Conservation (phyloP, 2,797 vertebrate genomes). For the Periophthalmus magnuspinnatus region DNA sequence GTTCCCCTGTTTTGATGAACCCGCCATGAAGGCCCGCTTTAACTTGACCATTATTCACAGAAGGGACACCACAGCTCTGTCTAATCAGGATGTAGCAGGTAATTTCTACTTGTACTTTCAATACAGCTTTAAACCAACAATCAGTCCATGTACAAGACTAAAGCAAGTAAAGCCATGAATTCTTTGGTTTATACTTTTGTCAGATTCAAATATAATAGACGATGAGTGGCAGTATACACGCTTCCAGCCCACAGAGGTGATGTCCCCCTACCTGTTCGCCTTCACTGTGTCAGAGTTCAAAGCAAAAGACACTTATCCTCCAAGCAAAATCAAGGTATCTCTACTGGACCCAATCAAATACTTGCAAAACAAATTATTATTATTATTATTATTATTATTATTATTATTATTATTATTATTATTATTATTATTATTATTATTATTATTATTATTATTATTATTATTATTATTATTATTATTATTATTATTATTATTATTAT, state of each 20-base stretch:
- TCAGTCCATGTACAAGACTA: too few species aligned
- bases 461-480: not conserved
- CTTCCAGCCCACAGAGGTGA: conserved; percentile 58
- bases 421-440: not conserved
- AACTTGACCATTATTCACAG: conserved; percentile 70
- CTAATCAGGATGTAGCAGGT: conserved; percentile 55
- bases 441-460: not conserved
- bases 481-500: not conserved
- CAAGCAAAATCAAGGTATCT: conserved; percentile 43
- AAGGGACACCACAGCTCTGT: conserved; percentile 9
- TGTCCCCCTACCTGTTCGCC: conserved; percentile 80
- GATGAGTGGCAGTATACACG: conserved; percentile 54
- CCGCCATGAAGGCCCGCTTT: conserved; percentile 79
- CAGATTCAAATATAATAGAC: rapidly evolving
- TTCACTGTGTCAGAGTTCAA: conserved; percentile 69
- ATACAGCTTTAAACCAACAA: not conserved
- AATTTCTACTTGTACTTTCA: not conserved
- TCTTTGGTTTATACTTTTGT: conserved; percentile 11
- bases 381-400: not conserved
- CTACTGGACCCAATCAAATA: not conserved
- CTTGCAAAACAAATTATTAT: not conserved
- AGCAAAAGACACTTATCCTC: rapidly evolving
- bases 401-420: not conserved
- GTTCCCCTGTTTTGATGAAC: conserved; percentile 85
- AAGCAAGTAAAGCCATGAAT: not conserved